Conservation (phyloP, 2,797 vertebrate species). For the Macrochelys suwanniensis region DNA sequence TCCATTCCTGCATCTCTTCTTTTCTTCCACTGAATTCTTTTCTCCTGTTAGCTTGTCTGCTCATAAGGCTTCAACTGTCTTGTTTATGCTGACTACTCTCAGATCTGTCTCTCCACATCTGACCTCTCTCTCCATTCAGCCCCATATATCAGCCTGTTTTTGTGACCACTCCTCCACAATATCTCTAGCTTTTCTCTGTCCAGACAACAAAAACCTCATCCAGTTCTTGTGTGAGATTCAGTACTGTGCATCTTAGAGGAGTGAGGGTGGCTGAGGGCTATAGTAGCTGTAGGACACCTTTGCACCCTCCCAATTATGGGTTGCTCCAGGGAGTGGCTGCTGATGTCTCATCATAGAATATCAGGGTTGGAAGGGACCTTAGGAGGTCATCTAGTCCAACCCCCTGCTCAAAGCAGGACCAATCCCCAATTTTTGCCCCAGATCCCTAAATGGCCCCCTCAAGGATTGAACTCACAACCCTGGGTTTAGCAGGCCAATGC, state of each 20-base stretch:
- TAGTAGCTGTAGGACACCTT: not conserved
- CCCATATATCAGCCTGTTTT: not conserved
- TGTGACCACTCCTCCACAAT: not conserved
- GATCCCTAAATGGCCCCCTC: too few relatives aligned
- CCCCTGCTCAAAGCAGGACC: too few relatives aligned
- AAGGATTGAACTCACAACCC: too few relatives aligned
- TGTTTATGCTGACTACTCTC: not conserved
- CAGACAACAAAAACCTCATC: not conserved
- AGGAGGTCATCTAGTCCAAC: too few relatives aligned
- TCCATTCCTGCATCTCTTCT: rapidly evolving
- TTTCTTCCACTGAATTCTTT: not conserved
- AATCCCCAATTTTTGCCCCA: too few relatives aligned
- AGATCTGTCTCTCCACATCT: not conserved
- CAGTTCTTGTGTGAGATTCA: not conserved
- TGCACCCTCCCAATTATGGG: not conserved
- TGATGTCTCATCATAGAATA: not conserved
- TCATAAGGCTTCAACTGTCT: not conserved
- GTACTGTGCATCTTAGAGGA: not conserved
- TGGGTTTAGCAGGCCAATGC: too few relatives aligned
- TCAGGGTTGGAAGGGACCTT: too few relatives aligned
- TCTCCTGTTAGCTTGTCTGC: not conserved
- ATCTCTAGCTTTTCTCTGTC: not conserved
- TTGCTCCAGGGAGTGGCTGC: not conserved
- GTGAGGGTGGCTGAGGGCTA: not conserved
- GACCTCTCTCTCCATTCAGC: not conserved